Base-by-base conservation (phyloP, 2,797 vertebrate species). In the Erethizon dorsatum region DNA sequence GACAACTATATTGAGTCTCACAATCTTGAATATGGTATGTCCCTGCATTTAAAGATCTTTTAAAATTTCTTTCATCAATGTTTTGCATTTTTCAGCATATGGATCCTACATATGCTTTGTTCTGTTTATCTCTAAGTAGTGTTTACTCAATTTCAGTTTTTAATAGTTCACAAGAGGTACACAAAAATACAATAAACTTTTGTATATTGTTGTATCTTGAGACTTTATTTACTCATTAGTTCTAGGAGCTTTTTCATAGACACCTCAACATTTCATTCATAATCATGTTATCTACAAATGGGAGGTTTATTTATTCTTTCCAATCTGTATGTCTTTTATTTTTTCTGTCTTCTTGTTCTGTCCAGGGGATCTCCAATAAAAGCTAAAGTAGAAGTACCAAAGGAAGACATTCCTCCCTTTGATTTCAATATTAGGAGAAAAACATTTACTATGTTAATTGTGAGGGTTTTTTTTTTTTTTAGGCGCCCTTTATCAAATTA, bases 291-390 rank as follows among this genome's bases (percentile, higher is more conserved):
- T 71, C 67, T 82, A 90, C 11, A 86, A 71, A 71, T 5, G 37
- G 50, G 37, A 83, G 45, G 22, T 94, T 91, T 54, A 57, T 24
- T 67, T 83, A 84, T 73, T 91, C 9, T 97, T 83, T 78, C 41
- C 33, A 69, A 22, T 52, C 14, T 83, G 2, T 83, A 9, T 71
- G 33, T 57, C 50, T 86, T 73, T 47, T 47, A 52, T 57, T 88
- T 67, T 71, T 59, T 75, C 78, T 96, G 12, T 24, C 24, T 90
- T 94, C 79, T 73, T 71, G 20, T 11, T 61, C 26, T 93, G 15
- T 59, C 26, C 20, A 79, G 28, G 11, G 41, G 15, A 80, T 83
- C 24, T 52, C 80, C 20, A 47, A 28, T 10, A 78, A 14, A 59
- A 83, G 22, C 45, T 5, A 63, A 50, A 85, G 65, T 4, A 85